phyloP scores from a whole-genome alignment of 2,797 vertebrate genomes.

The Morelia viridis region DNA sequence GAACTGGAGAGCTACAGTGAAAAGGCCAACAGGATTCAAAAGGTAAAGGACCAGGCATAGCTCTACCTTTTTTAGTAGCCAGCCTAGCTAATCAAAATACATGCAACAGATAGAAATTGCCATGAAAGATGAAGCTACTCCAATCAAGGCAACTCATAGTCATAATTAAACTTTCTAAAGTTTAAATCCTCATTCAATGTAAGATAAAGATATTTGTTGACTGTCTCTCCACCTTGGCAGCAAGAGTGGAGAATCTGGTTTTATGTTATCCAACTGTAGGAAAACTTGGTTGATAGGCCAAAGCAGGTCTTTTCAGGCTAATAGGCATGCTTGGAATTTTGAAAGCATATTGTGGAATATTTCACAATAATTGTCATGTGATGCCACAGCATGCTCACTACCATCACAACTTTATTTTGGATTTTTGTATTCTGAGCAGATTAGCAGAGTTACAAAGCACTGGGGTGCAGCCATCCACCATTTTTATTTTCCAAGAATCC shows the following conservation, averaged over 20 bases:
- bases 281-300: neutral
- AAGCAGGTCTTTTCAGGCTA: neutral
- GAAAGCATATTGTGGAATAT: neutral
- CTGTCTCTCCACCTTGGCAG: neutral
- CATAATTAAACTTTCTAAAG: neutral
- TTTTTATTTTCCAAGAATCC: neutral
- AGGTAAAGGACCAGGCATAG: constrained; percentile 74
- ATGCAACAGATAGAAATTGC: neutral
- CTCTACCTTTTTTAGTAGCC: neutral
- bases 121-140: neutral
- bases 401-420: neutral
- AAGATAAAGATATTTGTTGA: neutral
- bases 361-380: neutral
- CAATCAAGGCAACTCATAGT: neutral
- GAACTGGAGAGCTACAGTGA: constrained; percentile 83
- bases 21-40: constrained; percentile 87
- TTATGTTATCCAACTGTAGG: neutral
- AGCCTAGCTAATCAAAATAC: neutral
- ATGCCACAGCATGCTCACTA: neutral
- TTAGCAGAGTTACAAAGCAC: neutral
- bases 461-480: neutral
- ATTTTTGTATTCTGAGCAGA: neutral
- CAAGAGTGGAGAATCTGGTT: neutral
- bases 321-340: neutral
- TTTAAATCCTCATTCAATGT: neutral